phyloP scores from a whole-genome alignment of 1,140 invertebrate species.

The Camponotus pennsylvanicus region DNA sequence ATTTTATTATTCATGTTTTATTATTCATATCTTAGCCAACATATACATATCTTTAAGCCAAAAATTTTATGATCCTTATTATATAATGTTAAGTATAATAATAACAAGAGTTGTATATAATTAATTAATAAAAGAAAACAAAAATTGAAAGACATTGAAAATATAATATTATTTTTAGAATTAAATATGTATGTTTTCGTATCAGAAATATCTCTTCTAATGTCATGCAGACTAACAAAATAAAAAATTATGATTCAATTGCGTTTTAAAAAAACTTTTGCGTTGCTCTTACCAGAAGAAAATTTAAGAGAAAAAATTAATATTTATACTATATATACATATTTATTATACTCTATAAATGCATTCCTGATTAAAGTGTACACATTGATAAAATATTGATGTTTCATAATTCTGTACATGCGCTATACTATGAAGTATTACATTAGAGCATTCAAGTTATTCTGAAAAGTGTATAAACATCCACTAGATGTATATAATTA shows the following conservation, averaged over 20 bases:
- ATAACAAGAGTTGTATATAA: no score
- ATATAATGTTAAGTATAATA: not conserved
- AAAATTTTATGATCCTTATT: not conserved
- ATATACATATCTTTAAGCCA: not conserved
- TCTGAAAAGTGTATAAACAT: not conserved
- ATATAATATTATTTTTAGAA: not conserved
- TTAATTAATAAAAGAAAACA: not conserved
- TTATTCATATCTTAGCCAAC: no score
- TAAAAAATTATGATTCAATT: not conserved
- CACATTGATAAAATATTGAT: conserved; percentile 48
- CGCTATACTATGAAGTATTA: not conserved
- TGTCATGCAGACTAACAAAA: not conserved
- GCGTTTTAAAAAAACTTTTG: not conserved
- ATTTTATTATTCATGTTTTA: no score
- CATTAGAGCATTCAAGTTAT: conserved; percentile 1
- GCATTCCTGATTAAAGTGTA: conserved; percentile 16
- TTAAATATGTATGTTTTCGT: not conserved
- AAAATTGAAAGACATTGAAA: not conserved
- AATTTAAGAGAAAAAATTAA: conserved; percentile 15
- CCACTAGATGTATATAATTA: conserved; percentile 31
- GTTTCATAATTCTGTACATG: conserved; percentile 36
- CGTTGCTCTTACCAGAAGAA: not conserved
- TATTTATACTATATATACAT: conserved; percentile 66
- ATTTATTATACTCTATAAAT: conserved; percentile 64
- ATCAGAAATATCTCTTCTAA: not conserved